phyloP scores from a whole-genome alignment of 2,797 vertebrate genomes.

The Mycteria americana region DNA sequence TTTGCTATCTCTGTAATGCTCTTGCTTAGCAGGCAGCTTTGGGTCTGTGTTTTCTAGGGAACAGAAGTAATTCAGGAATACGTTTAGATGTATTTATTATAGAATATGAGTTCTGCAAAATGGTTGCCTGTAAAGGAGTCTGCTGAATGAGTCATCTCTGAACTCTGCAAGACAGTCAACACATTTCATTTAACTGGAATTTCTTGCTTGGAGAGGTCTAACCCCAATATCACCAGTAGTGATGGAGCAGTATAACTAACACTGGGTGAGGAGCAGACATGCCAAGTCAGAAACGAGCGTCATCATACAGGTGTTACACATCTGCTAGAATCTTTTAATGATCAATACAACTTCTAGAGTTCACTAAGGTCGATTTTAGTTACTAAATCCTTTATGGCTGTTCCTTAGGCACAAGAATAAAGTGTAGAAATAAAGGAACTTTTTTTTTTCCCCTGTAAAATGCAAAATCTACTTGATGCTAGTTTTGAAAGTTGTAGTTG shows the following conservation, averaged over 20 bases:
- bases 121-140: neutral
- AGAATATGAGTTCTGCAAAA: neutral
- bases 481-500: conserved; percentile 1
- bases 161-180: neutral
- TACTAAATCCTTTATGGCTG: neutral
- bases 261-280: neutral
- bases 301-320: neutral
- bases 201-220: neutral
- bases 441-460: neutral
- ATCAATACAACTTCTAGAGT: neutral
- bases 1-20: neutral
- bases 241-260: neutral
- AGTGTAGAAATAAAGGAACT: neutral
- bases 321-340: neutral
- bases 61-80: neutral
- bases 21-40: neutral
- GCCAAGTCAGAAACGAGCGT: neutral
- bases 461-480: neutral
- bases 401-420: neutral
- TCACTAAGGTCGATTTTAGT: neutral
- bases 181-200: neutral
- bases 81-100: neutral
- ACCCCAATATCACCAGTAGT: neutral
- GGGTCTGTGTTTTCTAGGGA: neutral
- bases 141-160: neutral